phyloP scores from a whole-genome alignment of 1,140 invertebrate species.

The Zelostemma sp. region DNA sequence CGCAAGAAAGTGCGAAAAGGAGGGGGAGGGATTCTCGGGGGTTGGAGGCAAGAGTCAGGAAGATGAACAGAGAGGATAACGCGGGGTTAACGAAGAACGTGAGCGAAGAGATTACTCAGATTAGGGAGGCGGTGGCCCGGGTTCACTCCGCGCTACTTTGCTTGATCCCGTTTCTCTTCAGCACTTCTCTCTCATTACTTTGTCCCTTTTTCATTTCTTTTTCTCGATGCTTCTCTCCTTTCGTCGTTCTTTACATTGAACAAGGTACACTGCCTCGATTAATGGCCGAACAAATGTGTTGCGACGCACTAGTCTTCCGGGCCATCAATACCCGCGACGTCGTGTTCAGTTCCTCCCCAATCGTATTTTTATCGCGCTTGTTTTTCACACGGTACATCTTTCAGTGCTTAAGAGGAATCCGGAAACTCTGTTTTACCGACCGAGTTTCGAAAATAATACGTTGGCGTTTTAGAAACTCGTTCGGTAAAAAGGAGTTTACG shows the following conservation, averaged over 20 bases:
- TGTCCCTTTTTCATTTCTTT: neutral
- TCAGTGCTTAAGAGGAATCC: too few relatives aligned
- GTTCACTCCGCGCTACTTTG: slow-evolving; percentile 28
- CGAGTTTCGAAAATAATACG: too few relatives aligned
- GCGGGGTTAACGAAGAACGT: slow-evolving; percentile 40
- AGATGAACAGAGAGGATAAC: slow-evolving; percentile 50
- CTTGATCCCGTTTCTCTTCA: slow-evolving; percentile 27
- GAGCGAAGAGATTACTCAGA: slow-evolving; percentile 32
- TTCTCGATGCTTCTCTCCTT: neutral
- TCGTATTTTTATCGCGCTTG: slow-evolving; percentile 20
- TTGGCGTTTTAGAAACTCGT: too few relatives aligned
- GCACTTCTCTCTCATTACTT: slow-evolving; percentile 10
- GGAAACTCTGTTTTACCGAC: too few relatives aligned
- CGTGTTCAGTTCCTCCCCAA: slow-evolving; percentile 24
- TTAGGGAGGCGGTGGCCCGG: slow-evolving; percentile 36
- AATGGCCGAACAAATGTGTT: slow-evolving; percentile 53
- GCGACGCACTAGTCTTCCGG: slow-evolving; percentile 39
- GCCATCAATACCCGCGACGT: slow-evolving; percentile 41
- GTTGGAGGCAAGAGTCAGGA: slow-evolving; percentile 49
- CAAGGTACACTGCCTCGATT: slow-evolving; percentile 38
- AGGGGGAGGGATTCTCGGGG: slow-evolving; percentile 17
- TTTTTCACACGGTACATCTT: too few relatives aligned
- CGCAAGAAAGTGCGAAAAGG: slow-evolving; percentile 16
- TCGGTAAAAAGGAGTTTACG: too few relatives aligned
- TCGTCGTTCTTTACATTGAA: slow-evolving; percentile 7